Evolutionary conservation across 2,888 invertebrate species (phyloP), one percentile per base, ranked within the genome.

Genomic region (Cryptocheilus praepositus): DNA sequence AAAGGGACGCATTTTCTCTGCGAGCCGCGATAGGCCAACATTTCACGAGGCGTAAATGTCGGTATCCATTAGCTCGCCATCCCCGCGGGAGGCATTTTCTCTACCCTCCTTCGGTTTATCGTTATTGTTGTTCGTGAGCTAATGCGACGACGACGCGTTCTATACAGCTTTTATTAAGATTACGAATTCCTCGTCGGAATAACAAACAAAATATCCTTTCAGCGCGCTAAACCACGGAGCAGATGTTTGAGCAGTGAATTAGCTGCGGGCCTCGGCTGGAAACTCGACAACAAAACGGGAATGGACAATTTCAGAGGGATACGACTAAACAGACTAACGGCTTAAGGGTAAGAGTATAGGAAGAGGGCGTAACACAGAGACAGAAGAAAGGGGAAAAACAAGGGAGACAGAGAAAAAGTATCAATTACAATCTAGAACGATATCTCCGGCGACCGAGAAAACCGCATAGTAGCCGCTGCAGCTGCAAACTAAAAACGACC

Each of bases 41-140:
- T 74, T 61, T 70, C 70, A 61, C 53, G 64, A 72, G 66, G 65
- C 72, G 60, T 72, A 77, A 77, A 77, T 63, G 66, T 67, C 64
- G 64, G 45, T 55, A 62, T 65, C 68, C 57, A 55, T 62, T 73
- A 63, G 57, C 60, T 69, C 66, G 74, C 64, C 60, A 67, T 11
- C 15, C 72, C 73, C 71, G 43, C 1, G 65, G 59, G 73, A 53
- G 62, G 60, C 73, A 72, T 73, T 73, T 49, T 59, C 68, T 46
- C 51, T 55, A 55, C 28, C 71, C 67, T 61, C 67, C 71, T 67
- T 68, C 71, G 55, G 61, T 62, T 64, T 61, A 71, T 71, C 44
- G 56, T 28, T 71, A 73, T 70, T 58, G 49, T 71, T 60, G 64
- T 65, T 64, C 57, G 67, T 69, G 68, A 72, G 62, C 71, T 63